phyloP scores from a whole-genome alignment of 2,888 invertebrate genomes.

The Drosophila affinis region DNA sequence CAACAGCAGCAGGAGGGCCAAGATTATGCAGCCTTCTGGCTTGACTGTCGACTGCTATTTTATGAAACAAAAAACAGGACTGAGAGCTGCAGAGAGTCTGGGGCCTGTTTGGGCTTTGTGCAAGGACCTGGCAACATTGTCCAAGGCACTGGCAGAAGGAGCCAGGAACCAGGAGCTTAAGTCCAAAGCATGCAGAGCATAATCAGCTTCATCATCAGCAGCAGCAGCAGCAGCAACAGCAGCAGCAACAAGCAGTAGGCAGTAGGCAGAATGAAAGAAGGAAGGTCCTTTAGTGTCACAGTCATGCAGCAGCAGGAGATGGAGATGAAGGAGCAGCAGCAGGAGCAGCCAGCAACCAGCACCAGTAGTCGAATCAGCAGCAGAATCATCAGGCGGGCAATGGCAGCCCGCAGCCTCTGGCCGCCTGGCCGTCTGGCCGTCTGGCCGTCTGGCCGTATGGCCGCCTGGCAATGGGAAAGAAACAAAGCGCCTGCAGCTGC shows the following conservation, averaged over 20 bases:
- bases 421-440: conserved; percentile 42
- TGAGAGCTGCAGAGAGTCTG: conserved; percentile 34
- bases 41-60: conserved; percentile 44
- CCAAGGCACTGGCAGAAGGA: conserved; percentile 51
- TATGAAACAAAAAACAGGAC: conserved; percentile 67
- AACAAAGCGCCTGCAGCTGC: conserved; percentile 66
- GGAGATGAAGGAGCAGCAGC: background rate
- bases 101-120: conserved; percentile 28
- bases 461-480: conserved; percentile 54
- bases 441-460: conserved; percentile 38
- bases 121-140: conserved; percentile 59
- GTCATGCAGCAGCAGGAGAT: conserved; percentile 26
- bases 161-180: conserved; percentile 39
- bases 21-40: conserved; percentile 62
- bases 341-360: conserved; percentile 11
- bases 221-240: conserved; percentile 36
- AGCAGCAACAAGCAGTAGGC: conserved; percentile 37
- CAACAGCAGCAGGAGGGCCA: conserved; percentile 35
- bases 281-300: conserved; percentile 45
- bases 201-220: conserved; percentile 60
- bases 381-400: conserved; percentile 30
- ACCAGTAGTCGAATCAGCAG: conserved; percentile 28
- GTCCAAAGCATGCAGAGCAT: conserved; percentile 56
- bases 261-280: conserved; percentile 22
- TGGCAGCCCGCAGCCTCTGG: conserved; percentile 51